Conservation (phyloP, 2,797 vertebrate species). For the Manis crassicaudata region DNA sequence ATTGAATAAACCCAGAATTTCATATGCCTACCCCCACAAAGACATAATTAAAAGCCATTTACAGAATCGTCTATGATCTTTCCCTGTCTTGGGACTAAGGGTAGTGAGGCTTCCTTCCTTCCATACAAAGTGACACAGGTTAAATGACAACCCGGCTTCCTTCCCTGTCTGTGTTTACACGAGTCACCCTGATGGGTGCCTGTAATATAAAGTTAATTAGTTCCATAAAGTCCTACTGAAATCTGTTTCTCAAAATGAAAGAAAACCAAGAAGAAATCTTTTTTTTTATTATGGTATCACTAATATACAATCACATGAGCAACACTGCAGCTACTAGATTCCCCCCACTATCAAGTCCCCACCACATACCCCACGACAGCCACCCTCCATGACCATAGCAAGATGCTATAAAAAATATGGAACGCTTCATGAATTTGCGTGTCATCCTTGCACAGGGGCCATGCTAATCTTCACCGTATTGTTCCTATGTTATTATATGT, state of each 20-base stretch:
- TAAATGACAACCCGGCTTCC: neutral
- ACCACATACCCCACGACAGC: too few relatives aligned
- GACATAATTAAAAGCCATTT: slow-evolving; percentile 6
- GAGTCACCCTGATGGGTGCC: neutral
- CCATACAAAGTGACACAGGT: neutral
- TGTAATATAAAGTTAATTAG: neutral
- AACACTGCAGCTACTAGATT: too few relatives aligned
- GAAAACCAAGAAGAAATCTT: slow-evolving; percentile 1
- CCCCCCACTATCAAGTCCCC: too few relatives aligned
- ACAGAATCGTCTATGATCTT: neutral
- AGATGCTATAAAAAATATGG: too few relatives aligned
- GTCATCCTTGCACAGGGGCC: too few relatives aligned
- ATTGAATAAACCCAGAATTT: neutral
- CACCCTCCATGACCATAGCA: too few relatives aligned
- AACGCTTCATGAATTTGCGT: too few relatives aligned
- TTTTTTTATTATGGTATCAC: too few relatives aligned
- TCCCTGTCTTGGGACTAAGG: neutral
- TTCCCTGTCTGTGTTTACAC: neutral
- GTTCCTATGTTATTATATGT: too few relatives aligned
- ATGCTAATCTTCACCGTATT: too few relatives aligned
- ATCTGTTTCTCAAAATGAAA: slow-evolving; percentile 30
- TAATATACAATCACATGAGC: too few relatives aligned
- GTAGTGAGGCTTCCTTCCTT: neutral
- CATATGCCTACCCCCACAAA: neutral
- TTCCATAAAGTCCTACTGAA: slow-evolving; percentile 1